phyloP scores from a whole-genome alignment of 2,888 invertebrate genomes.

The Colletes collaris region DNA sequence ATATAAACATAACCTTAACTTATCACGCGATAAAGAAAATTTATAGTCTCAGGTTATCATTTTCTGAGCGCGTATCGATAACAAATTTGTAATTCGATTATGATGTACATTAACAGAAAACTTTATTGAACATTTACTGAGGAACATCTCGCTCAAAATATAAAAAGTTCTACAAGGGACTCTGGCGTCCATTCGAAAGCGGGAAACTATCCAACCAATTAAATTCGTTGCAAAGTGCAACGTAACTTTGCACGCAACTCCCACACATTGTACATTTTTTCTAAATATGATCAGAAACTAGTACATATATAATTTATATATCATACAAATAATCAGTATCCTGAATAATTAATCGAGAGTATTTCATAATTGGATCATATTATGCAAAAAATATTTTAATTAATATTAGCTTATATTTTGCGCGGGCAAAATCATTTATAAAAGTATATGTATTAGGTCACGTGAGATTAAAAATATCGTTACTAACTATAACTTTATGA shows the following conservation, averaged over 20 bases:
- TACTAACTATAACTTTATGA: neutral
- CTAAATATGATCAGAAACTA: neutral
- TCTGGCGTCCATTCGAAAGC: constrained; percentile 57
- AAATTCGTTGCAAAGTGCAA: constrained; percentile 14
- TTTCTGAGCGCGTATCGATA: constrained; percentile 52
- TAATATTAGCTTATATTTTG: neutral
- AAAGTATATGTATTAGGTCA: neutral
- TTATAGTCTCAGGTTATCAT: constrained; percentile 67
- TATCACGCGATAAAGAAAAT: constrained; percentile 63
- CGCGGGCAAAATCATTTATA: constrained; percentile 7
- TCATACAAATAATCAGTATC: neutral
- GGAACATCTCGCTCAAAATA: constrained; percentile 54
- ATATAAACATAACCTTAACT: constrained; percentile 70
- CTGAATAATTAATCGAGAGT: neutral
- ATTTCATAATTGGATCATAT: neutral
- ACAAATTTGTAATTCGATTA: constrained; percentile 31
- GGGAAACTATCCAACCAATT: constrained; percentile 60
- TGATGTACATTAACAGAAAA: constrained; percentile 17
- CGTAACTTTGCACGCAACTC: neutral
- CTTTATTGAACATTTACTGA: constrained; percentile 28
- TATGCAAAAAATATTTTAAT: neutral
- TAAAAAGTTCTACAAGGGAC: constrained; percentile 7
- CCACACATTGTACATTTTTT: neutral
- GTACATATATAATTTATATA: neutral
- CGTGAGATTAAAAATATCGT: constrained; percentile 6